A percentile compares a stretch with the other conserved stretches of the same genome.
These are phyloP conservation scores for Zapornia atra DNA, from an alignment of 2,113 vertebrate species.

Conservation along the genomic window DNA sequence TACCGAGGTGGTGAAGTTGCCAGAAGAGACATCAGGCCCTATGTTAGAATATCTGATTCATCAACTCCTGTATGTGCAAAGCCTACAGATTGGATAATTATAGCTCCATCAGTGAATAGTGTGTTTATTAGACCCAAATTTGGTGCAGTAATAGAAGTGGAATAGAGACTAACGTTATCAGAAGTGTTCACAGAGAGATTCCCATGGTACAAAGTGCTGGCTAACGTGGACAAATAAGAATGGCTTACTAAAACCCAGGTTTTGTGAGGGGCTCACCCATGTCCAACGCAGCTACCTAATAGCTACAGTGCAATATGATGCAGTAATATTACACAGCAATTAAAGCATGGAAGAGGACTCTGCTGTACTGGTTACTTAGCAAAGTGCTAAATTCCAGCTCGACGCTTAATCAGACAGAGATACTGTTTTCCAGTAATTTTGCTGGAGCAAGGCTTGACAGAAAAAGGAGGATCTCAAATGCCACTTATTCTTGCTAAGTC, in stretches of 20 bases:
- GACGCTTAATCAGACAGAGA: not conserved
- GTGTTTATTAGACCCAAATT: conserved; percentile 55
- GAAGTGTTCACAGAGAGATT: conserved; percentile 6
- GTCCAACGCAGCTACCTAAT: not conserved
- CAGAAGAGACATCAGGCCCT: conserved; percentile 55
- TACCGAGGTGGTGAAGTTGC: conserved; percentile 56
- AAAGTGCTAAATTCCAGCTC: not conserved
- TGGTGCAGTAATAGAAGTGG: not conserved
- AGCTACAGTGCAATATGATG: not conserved
- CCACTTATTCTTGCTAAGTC: not conserved
- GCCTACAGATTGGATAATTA: conserved; percentile 63
- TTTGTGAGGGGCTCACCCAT: not conserved
- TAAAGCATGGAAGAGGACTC: not conserved
- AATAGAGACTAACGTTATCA: conserved; percentile 17
- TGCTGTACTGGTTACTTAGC: not conserved
- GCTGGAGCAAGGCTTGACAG: not conserved
- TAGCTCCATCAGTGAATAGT: conserved; percentile 40
- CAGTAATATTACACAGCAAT: not conserved
- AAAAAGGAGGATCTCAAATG: not conserved
- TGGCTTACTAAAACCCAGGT: not conserved
- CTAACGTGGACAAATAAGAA: conserved; percentile 24
- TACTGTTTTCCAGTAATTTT: not conserved
- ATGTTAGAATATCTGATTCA: conserved; percentile 55
- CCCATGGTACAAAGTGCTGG: not conserved
- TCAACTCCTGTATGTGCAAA: conserved; percentile 52